Conservation (phyloP, 2,113 vertebrate genomes). For the Blennius ocellaris region DNA sequence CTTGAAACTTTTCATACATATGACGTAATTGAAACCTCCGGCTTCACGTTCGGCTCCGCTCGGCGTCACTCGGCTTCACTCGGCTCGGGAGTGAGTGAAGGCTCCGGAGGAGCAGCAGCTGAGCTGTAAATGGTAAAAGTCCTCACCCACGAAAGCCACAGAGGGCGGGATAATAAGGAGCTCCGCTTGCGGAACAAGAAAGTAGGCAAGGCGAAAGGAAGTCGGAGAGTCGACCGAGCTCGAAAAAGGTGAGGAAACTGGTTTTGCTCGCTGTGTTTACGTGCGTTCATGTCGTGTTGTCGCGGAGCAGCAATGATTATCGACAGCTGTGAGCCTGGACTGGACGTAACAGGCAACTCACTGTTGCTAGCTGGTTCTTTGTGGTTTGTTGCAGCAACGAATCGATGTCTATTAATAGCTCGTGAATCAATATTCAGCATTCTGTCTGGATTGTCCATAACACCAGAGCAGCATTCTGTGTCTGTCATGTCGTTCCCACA, state of each 20-base stretch:
- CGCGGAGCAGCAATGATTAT: neutral
- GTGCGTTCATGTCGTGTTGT: neutral
- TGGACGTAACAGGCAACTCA: neutral
- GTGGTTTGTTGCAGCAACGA: neutral
- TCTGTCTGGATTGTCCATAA: too few species aligned
- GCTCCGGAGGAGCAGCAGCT: slow-evolving; percentile 6
- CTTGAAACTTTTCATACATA: neutral
- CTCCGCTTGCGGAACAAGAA: slow-evolving; percentile 11
- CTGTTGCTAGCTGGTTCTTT: slow-evolving; percentile 1
- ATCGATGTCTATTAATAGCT: neutral
- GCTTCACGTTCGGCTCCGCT: neutral
- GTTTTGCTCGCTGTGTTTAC: neutral
- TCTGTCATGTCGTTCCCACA: neutral
- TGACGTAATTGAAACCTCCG: slow-evolving; percentile 24
- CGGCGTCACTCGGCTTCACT: neutral
- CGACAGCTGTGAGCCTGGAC: slow-evolving; percentile 24
- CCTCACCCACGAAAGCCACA: slow-evolving; percentile 5
- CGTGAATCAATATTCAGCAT: neutral
- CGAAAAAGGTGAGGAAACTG: slow-evolving; percentile 38
- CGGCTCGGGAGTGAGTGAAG: neutral
- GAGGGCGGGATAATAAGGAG: slow-evolving; percentile 55
- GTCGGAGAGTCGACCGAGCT: neutral
- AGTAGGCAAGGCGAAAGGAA: slow-evolving; percentile 22
- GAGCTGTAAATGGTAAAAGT: slow-evolving; percentile 34
- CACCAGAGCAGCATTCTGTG: too few species aligned